Evolutionary conservation across 2,888 invertebrate genomes (phyloP).

Genomic region (Lycaena phlaeas): DNA sequence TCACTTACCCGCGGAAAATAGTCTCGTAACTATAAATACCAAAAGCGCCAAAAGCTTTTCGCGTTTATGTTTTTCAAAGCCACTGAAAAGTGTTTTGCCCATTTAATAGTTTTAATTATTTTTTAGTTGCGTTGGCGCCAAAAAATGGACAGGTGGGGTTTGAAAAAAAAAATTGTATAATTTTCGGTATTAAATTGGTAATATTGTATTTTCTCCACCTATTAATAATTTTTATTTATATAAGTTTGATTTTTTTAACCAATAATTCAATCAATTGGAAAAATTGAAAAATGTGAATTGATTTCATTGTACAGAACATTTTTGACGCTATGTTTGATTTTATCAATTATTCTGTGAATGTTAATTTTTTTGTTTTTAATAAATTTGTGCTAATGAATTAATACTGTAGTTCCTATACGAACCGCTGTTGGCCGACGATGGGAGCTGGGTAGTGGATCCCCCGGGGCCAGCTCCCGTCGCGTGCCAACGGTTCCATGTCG

Average conservation of each 20-base stretch:
- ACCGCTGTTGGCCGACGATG: background rate
- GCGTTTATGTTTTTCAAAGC: conserved; percentile 2
- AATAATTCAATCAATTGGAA: no score
- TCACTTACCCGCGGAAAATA: no score
- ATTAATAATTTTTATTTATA: background rate
- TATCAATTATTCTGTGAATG: background rate
- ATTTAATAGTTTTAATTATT: background rate
- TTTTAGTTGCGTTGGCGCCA: conserved; percentile 1
- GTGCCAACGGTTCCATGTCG: background rate
- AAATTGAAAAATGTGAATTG: background rate
- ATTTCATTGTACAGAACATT: background rate
- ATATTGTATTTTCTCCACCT: no score
- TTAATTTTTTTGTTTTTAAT: background rate
- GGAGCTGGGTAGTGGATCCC: no score
- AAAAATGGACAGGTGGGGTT: background rate
- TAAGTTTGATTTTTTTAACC: no score
- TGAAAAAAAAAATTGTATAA: no score
- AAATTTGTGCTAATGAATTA: background rate
- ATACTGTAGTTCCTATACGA: conserved; percentile 6
- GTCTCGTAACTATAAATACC: no score
- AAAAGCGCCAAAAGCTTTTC: no score
- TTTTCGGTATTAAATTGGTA: no score
- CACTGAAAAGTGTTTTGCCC: background rate
- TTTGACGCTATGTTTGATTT: background rate
- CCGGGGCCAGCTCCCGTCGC: background rate